A percentile compares a stretch with the other conserved stretches of the same genome.
phyloP scores from a whole-genome alignment of 2,888 invertebrate genomes.

The Elegia similella region DNA sequence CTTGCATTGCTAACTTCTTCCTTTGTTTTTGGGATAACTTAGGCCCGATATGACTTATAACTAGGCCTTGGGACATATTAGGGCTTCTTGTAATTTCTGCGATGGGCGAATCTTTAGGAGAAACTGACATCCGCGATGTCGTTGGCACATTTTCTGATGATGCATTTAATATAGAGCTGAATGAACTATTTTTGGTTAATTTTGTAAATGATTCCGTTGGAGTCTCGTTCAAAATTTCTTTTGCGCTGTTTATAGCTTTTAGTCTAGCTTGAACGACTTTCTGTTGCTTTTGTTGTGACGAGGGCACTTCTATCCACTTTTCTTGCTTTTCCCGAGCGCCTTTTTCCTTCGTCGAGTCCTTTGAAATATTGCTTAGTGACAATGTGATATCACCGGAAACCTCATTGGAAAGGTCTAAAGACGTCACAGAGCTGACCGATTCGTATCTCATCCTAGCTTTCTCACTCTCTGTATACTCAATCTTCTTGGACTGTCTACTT shows the following conservation, averaged over 20 bases:
- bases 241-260: slow-evolving; percentile 64
- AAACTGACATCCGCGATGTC: slow-evolving; percentile 55
- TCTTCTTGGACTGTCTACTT: slow-evolving; percentile 56
- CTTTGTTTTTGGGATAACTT: slow-evolving; percentile 85
- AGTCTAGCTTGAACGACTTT: slow-evolving; percentile 74
- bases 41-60: slow-evolving; percentile 70
- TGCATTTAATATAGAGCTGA: slow-evolving; percentile 40
- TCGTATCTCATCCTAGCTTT: slow-evolving; percentile 67
- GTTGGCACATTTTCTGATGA: slow-evolving; percentile 39
- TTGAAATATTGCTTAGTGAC: slow-evolving; percentile 58
- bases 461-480: slow-evolving; percentile 71
- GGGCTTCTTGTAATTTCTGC: slow-evolving; percentile 49
- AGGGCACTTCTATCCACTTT: slow-evolving; percentile 75
- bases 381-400: slow-evolving; percentile 63
- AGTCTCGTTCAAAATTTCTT: slow-evolving; percentile 62
- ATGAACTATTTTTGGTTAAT: slow-evolving; percentile 56
- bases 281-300: slow-evolving; percentile 67
- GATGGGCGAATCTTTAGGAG: slow-evolving; percentile 56
- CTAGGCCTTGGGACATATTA: slow-evolving; percentile 44
- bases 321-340: slow-evolving; percentile 46
- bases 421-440: slow-evolving; percentile 66
- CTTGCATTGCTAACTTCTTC: slow-evolving; percentile 80
- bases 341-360: slow-evolving; percentile 46
- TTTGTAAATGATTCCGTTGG: slow-evolving; percentile 62
- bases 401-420: slow-evolving; percentile 64